phyloP scores from a whole-genome alignment of 1,140 invertebrate genomes.

The Trinorchestia longiramus region DNA sequence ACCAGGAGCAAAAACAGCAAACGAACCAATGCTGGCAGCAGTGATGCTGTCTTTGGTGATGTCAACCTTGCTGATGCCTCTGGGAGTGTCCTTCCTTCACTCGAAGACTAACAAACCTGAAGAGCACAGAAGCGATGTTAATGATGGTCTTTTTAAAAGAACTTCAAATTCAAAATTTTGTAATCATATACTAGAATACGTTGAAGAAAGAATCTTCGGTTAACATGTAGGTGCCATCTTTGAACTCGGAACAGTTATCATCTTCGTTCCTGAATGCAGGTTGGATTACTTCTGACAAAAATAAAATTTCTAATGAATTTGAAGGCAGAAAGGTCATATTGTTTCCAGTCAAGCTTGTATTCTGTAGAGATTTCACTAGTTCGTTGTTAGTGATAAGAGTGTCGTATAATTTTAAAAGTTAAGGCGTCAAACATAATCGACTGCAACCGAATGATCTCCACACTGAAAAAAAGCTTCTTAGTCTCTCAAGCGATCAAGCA shows the following conservation, averaged over 20 bases:
- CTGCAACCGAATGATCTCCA: too few species aligned
- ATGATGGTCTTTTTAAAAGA: not conserved
- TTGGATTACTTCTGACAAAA: not conserved
- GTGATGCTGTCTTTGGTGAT: not conserved
- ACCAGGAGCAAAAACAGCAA: not conserved
- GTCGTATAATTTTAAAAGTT: not conserved
- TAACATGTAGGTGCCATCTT: not conserved
- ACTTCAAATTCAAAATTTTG: not conserved
- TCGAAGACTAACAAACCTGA: not conserved
- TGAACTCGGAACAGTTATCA: not conserved
- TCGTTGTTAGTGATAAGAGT: not conserved
- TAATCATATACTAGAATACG: not conserved
- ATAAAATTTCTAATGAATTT: not conserved
- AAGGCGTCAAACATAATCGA: too few species aligned
- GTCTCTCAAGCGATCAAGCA: not conserved
- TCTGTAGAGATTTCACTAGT: not conserved
- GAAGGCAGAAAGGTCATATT: not conserved
- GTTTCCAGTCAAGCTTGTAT: not conserved
- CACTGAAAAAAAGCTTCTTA: too few species aligned
- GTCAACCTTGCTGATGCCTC: not conserved
- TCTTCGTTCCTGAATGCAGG: not conserved
- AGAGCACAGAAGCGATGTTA: not conserved
- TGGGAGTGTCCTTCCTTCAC: not conserved
- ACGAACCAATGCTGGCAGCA: not conserved
- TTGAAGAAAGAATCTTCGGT: not conserved